Evolutionary conservation across 2,888 invertebrate genomes (phyloP).

Genomic region (Teleiodes luculella): DNA sequence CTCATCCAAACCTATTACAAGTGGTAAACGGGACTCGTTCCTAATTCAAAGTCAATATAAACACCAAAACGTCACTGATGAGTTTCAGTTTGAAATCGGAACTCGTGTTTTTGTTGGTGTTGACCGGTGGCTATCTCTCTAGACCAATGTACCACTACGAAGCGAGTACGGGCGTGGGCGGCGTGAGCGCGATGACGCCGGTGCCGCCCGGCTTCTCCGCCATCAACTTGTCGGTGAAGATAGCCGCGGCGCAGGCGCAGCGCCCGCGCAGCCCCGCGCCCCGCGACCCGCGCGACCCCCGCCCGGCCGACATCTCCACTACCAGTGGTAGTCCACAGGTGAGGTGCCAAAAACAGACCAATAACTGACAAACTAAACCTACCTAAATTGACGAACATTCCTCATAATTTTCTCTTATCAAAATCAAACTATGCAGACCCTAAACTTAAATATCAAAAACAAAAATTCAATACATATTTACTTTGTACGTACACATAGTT

Average conservation of each 20-base stretch:
- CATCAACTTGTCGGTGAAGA: conserved; percentile 91
- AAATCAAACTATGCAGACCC: not conserved
- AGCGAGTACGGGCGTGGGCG: conserved; percentile 75
- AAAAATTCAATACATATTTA: conserved; percentile 1
- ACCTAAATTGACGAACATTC: too few relatives aligned
- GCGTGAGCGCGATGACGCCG: conserved; percentile 82
- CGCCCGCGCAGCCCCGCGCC: conserved; percentile 86
- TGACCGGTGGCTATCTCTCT: conserved; percentile 24
- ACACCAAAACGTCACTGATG: not conserved
- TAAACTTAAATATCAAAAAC: not conserved
- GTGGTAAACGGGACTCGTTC: conserved; percentile 69
- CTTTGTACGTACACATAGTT: not conserved
- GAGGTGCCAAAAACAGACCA: conserved; percentile 34
- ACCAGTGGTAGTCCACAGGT: conserved; percentile 94
- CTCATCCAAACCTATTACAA: conserved; percentile 35
- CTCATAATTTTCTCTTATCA: too few relatives aligned
- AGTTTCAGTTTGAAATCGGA: not conserved
- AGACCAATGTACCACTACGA: conserved; percentile 92
- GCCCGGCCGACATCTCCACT: conserved; percentile 90
- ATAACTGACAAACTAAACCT: too few relatives aligned
- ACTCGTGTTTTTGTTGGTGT: conserved; percentile 7
- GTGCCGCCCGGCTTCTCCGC: conserved; percentile 88
- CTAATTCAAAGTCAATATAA: not conserved
- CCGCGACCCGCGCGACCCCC: conserved; percentile 86
- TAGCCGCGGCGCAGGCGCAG: conserved; percentile 85